These are phyloP conservation scores for Alethe castanea DNA, from an alignment of 2,113 vertebrate species.

Conservation along the genomic window DNA sequence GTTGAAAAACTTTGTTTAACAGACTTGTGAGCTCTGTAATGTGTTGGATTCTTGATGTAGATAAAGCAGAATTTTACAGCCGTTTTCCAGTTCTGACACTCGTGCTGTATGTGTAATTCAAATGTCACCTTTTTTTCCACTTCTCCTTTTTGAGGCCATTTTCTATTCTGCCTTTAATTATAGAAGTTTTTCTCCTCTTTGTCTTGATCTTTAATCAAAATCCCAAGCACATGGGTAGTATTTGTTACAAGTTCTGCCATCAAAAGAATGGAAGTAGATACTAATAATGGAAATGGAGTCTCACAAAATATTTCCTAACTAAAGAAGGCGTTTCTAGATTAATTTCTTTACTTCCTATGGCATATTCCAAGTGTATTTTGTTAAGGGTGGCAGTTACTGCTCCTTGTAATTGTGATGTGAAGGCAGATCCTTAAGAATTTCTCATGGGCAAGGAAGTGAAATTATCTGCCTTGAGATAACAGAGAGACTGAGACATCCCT, in stretches of 20 bases:
- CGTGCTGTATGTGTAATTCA: neutral
- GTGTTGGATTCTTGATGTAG: neutral
- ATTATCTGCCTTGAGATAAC: neutral
- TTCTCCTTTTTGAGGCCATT: slow-evolving; percentile 4
- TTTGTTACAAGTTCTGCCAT: neutral
- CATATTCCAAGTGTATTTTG: neutral
- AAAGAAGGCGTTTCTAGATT: neutral
- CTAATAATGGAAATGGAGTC: neutral
- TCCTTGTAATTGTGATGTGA: neutral
- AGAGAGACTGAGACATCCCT: neutral
- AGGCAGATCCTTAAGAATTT: neutral
- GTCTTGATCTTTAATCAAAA: neutral
- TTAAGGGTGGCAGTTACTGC: neutral
- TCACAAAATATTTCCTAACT: neutral
- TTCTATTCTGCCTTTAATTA: neutral
- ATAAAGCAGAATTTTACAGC: neutral
- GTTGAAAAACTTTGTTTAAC: neutral
- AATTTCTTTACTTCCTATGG: neutral
- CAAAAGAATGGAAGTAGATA: neutral
- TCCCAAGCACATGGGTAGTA: neutral
- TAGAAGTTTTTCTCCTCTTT: neutral
- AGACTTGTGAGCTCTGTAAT: neutral
- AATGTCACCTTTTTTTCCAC: neutral
- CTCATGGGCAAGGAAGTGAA: neutral
- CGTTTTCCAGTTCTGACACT: neutral